phyloP scores from a whole-genome alignment of 2,113 vertebrate species.

The Indicator indicator region DNA sequence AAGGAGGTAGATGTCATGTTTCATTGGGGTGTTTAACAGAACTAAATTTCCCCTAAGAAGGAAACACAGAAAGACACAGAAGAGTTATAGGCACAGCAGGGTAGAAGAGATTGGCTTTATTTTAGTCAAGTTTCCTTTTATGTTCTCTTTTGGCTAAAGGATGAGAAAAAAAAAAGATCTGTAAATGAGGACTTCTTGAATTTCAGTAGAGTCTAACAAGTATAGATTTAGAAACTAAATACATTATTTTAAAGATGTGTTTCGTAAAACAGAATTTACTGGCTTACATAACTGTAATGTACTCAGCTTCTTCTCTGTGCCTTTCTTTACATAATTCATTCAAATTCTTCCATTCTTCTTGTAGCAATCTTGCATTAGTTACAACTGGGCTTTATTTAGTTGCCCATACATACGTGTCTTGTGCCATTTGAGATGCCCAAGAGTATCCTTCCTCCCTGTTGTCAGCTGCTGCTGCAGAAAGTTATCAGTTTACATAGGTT shows the following conservation, averaged over 20 bases:
- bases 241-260: accelerated
- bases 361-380: neutral
- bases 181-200: neutral
- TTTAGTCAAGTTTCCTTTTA: neutral
- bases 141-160: neutral
- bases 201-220: neutral
- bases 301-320: neutral
- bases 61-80: neutral
- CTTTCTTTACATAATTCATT: neutral
- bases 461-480: neutral
- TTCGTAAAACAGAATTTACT: neutral
- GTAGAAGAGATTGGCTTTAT: neutral
- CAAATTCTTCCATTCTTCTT: neutral
- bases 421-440: neutral
- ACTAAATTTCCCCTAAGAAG: neutral
- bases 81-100: neutral
- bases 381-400: neutral
- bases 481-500: neutral
- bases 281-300: neutral
- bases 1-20: neutral
- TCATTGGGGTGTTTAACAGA: neutral
- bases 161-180: neutral
- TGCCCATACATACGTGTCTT: neutral
- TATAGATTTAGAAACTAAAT: neutral
- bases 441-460: neutral